Evolutionary conservation across 2,888 invertebrate species (phyloP), one percentile per base, ranked within the genome.

Genomic region (Cyrtodaria siliqua): DNA sequence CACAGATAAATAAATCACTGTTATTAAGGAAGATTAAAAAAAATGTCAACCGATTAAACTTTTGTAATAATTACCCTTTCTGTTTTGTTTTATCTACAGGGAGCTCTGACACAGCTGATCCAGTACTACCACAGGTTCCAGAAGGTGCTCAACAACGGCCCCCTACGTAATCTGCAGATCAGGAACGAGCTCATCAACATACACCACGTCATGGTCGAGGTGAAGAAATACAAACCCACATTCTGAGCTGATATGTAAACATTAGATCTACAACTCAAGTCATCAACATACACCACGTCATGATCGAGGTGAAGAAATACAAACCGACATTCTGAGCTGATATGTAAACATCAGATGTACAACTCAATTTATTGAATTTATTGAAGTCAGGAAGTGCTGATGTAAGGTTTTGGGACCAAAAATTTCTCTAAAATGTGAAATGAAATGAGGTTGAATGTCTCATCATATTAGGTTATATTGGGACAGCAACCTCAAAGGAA

Each of bases 271-370:
- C 81, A 96, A 97, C 8, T 98, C n/a, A 99, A 92, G 95, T 99
- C 63, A 97, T 99, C 2, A 99, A 99, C 92, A 98, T 99, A 90
- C 99, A 99, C 94, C 97, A 98, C 74, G 97, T 99, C 73, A 99
- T 99, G 97, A 97, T 99, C 1, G 99, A 99, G 94, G 97, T 99
- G 81, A 99, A 99, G 93, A 99, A 99, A 94, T 99, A 99, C 93
- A 99, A 99, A 94, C 97, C 97, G 8, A 97, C 96, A 93, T 99
- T 97, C 94, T 98, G 74, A 83, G n/a, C n/a, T n/a, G n/a, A n/a
- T 95, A 85, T 92, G 94, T 64, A 91, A 92, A 68, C 87, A 93
- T 80, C 92, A 94, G 57, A 93, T 94, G 60, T 90, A 93, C 81
- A 96, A 97, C 8, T 98, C n/a, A 99, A 92, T 95, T 99, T 63